Base-by-base conservation (phyloP, 2,797 vertebrate species). In the Microcaecilia unicolor region DNA sequence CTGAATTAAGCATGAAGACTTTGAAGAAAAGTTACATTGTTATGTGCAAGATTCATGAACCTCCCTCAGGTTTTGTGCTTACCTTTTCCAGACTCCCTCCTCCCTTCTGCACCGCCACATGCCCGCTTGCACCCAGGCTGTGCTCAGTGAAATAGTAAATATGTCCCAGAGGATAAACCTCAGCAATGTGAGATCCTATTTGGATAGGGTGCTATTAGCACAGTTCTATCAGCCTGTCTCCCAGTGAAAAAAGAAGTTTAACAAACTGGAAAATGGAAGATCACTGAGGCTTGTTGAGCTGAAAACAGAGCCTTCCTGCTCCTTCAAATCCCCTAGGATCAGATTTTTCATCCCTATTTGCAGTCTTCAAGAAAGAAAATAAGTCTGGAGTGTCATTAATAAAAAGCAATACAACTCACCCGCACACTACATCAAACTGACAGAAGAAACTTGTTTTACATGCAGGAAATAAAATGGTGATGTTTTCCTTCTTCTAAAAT, bases 231-330 rank as follows among this genome's bases (percentile, higher is more conserved):
- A 55, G 41, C 19, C 33, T 0, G 2, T 34, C 26, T 34, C 36
- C 43, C 0, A 6, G 30, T 59, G 34, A 49, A 44, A 42, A 41
- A 36, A 44, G 26, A 27, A 15, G 18, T 34, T 22, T 35, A 51
- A 20, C 34, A 39, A 47, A 21, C 9, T 1, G 14, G 49, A 33
- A 43, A 61, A 42, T n/a, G 23, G 44, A 49, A 53, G 25, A 46
- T 53, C 1, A 1, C 30, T 37, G 25, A 1, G 10, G 43, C 22
- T 36, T 51, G 29, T 27, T 35, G 55, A 51, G 30, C 49, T 53
- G 51, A 44, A 52, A 57, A 38, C 1, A 0, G 21, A 51, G 34
- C 25, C 44, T 22, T n/a, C 24, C 10, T 35, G 21, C 28, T 0
- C 4, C 33, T 54, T 10, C 41, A 30, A 31, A 27, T 41, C 37